Evolutionary conservation across 2,797 vertebrate species (phyloP).

Genomic region (Centropyge bicolor): DNA sequence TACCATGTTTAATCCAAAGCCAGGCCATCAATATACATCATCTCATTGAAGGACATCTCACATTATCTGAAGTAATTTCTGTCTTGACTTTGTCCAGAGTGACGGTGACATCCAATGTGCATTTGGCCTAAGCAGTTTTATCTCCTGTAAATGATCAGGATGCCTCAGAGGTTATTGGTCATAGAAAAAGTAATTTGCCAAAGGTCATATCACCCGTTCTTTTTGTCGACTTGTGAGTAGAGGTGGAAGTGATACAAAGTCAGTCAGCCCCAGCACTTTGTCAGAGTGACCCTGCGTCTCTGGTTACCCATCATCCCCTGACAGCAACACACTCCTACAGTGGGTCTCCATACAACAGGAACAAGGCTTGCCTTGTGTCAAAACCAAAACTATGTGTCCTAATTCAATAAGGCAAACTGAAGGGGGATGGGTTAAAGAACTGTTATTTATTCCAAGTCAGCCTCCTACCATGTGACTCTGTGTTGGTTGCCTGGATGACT

Average conservation of each 20-base stretch:
- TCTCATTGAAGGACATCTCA: background rate
- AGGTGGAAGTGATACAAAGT: conserved; percentile 6
- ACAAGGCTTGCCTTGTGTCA: conserved; percentile 63
- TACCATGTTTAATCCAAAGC: background rate
- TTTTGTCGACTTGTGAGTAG: background rate
- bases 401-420: conserved; percentile 61
- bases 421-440: conserved; percentile 29
- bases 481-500: conserved; percentile 2
- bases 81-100: conserved; percentile 16
- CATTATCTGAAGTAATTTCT: background rate
- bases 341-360: conserved; percentile 1
- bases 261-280: conserved; percentile 22
- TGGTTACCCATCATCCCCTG: conserved; percentile 43
- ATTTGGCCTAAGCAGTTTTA: background rate
- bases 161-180: background rate
- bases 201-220: background rate
- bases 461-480: conserved; percentile 27
- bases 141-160: background rate
- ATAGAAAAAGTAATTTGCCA: background rate
- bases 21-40: background rate
- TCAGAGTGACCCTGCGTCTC: conserved; percentile 33
- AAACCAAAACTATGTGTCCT: conserved; percentile 53
- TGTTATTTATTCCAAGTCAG: conserved; percentile 36
- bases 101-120: background rate
- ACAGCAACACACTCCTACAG: conserved; percentile 35